Base-by-base conservation (phyloP, 2,888 invertebrate species). In the Aphidoletes aphidimyza region DNA sequence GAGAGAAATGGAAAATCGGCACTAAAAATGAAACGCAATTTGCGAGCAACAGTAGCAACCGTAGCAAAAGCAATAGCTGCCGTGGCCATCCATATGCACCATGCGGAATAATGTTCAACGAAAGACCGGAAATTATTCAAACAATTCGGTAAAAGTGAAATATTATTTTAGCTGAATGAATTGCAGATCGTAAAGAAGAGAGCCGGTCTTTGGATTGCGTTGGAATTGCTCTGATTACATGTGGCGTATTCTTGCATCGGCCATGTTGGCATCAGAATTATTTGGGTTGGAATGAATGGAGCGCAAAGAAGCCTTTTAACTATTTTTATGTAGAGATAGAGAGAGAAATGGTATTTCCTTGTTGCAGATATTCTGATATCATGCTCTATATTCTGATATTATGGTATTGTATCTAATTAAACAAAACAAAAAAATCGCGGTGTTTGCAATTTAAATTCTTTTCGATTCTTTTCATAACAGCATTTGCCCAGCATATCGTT, bases 101-200 rank as follows among this genome's bases (percentile, higher is more conserved):
- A 69, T 69, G 34, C 14, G 34, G 22, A 54, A 26, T 22, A 54
- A 54, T n/a, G n/a, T 11, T n/a, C 22, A 30, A 30, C 30, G 30
- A 30, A 69, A 69, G 30, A 69, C 69, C 69, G 69, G 30, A 30
- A 30, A 30, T 30, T 69, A 69, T 69, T 69, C 30, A 30, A 69
- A 69, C 69, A 30, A 69, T 69, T 69, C 17, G 69, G 69, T 14
- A 69, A 69, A 69, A 69, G 69, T 69, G 69, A 69, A 69, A 69
- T 69, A 69, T 69, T 69, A 69, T 69, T 69, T 3, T 69, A 69
- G 34, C 69, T 69, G 30, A 26, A 54, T 54, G 54, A 54, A 54
- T 54, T 26, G 22, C 22, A 54, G 54, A 54, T 42, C 54, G 54
- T 14, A 42, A 14, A 6, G 42, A 42, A 14, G 14, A 9, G 42